Base-by-base conservation (phyloP, 2,797 vertebrate species). In the Anguilla pacifica region DNA sequence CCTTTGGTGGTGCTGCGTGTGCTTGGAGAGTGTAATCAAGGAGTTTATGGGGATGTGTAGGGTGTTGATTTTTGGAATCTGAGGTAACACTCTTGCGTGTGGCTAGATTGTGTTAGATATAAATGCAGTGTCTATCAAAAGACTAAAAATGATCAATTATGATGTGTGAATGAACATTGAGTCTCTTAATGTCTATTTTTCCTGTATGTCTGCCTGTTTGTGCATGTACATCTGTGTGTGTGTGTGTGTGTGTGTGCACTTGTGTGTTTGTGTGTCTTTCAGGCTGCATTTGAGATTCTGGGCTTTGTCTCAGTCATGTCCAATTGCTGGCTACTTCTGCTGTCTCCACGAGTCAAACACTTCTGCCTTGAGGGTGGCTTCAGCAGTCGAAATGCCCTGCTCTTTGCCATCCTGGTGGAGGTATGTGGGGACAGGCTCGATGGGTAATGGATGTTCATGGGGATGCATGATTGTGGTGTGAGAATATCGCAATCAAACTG, bases 321-420 rank as follows among this genome's bases (percentile, higher is more conserved):
- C 64, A 97, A 97, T 94, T 97, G 96, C 91, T 97, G 96, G 95
- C 89, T 97, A 90, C 91, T 97, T 90, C 90, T 96, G 84, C 93
- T 97, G 89, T 97, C 96, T 0, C 95, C 96, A 13, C 93, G 85
- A 81, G 87, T 96, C 19, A 94, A 92, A 77, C 83, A 72, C 43
- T 64, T 93, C 77, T 91, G 92, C 70, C 89, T 91, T 82, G 94
- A 95, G 19, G 90, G 91, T 0, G 92, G 91, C 17, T 17, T 96
- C 90, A 96, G 92, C 88, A 70, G 90, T 84, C 92, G 91, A 2
- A 87, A 93, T 83, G 28, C 94, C 9, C 87, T 97, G 70, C 64
- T 97, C 83, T 84, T 93, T 83, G 94, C 95, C 5, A 92, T 97
- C 51, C 59, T 94, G 19, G 85, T 95, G 59, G 96, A 97, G 96